Conservation (phyloP, 2,888 invertebrate species). For the Phengaris arion region DNA sequence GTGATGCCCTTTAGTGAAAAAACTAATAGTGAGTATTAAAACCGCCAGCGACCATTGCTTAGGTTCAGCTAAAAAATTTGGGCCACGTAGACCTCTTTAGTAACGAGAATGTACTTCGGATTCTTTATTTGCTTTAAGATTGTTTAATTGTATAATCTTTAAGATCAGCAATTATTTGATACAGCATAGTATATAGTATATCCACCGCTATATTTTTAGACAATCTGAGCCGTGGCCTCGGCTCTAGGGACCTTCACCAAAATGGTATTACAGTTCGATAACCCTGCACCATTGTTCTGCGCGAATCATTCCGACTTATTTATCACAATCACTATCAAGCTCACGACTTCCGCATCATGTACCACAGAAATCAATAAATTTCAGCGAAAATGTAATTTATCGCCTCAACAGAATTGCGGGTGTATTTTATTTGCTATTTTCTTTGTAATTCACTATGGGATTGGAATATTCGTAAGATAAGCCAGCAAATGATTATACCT, state of each 20-base stretch:
- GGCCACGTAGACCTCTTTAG: neutral
- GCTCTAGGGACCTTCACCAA: conserved; percentile 70
- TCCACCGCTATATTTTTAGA: conserved; percentile 25
- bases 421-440: conserved; percentile 14
- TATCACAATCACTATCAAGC: conserved; percentile 60
- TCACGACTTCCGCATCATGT: conserved; percentile 74
- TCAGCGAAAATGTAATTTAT: conserved; percentile 25
- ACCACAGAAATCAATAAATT: conserved; percentile 52
- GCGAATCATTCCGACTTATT: conserved; percentile 69
- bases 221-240: conserved; percentile 54
- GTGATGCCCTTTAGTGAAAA: no score
- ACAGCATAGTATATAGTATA: neutral
- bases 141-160: conserved; percentile 7
- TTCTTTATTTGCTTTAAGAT: neutral
- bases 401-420: conserved; percentile 14
- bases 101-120: neutral
- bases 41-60: no score
- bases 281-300: conserved; percentile 67
- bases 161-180: conserved; percentile 8
- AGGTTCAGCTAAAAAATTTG: no score
- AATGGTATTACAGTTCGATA: conserved; percentile 72
- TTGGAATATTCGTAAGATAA: neutral
- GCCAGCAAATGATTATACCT: neutral
- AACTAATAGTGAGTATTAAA: no score
- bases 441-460: neutral